Percentiles rank a stretch among this genome's conserved stretches.
Conservation (phyloP, 2,888 invertebrate species). For the Eudasyphora cyanicolor region DNA sequence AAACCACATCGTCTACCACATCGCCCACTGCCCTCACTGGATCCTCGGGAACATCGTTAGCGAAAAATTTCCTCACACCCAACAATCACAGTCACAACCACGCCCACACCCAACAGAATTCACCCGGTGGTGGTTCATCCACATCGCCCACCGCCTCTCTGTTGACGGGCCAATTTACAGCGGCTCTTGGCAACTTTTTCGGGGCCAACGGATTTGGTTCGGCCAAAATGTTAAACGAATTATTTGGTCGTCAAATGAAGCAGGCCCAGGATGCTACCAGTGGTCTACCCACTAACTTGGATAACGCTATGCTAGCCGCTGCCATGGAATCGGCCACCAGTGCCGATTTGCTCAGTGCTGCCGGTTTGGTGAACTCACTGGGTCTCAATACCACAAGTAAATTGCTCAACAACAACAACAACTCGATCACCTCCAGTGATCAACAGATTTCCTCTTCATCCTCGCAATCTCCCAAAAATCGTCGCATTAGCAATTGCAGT, state of each 20-base stretch:
- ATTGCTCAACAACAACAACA: constrained; percentile 74
- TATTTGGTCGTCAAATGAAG: constrained; percentile 90
- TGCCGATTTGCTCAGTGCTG: constrained; percentile 80
- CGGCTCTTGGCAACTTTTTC: constrained; percentile 83
- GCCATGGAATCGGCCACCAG: constrained; percentile 80
- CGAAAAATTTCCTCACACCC: constrained; percentile 55
- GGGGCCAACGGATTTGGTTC: constrained; percentile 91
- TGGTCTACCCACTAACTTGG: constrained; percentile 80
- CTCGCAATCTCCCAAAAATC: constrained; percentile 67
- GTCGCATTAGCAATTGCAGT: constrained; percentile 74
- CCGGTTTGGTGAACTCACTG: constrained; percentile 72
- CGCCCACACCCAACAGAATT: constrained; percentile 47
- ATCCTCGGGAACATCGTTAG: constrained; percentile 59
- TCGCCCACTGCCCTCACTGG: constrained; percentile 78
- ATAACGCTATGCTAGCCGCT: constrained; percentile 79
- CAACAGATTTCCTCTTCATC: constrained; percentile 46
- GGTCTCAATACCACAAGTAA: constrained; percentile 72
- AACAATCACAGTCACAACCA: too few species aligned
- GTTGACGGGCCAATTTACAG: constrained; percentile 71
- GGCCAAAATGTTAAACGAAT: constrained; percentile 95
- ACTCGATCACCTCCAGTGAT: constrained; percentile 55
- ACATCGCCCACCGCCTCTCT: constrained; percentile 70
- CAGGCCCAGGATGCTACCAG: constrained; percentile 84
- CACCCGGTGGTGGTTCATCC: constrained; percentile 70
- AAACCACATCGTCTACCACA: constrained; percentile 83